Base-by-base conservation (phyloP, 2,797 vertebrate genomes). In the Tapirus indicus region DNA sequence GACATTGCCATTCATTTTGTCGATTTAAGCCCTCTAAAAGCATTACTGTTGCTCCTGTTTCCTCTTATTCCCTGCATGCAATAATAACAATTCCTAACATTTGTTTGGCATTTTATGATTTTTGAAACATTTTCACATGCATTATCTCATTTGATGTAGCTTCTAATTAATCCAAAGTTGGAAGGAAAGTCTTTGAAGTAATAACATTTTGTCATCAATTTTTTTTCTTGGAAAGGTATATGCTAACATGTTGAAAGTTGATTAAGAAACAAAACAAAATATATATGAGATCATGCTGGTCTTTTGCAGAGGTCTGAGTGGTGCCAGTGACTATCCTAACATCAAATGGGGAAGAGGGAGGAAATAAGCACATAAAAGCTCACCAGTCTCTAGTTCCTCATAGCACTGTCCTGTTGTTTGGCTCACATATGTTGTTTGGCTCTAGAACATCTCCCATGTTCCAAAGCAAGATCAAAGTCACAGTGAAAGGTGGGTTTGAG, bases 1-100 rank as follows among this genome's bases (percentile, higher is more conserved):
- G 71, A 84, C 79, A 62, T 7, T 62, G 44, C 71, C 78, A 58
- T 86, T 52, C 10, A 27, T 75, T 86, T 95, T 79, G 54, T 82
- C 32, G 85, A 41, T 52, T 80, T 95, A 94, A 96, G 44, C 23
- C n/a, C 13, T 95, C 54, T 94, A n/a, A 80, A 95, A 88, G 23
- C 23, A 84, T 93, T 56, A 72, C 16, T 47, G 2, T 41, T 92
- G 74, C 49, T 88, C 74, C 79, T 94, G 35, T 96, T 96, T 84
- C 94, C 38, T 82, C 54, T 69, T n/a, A 56, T 72, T 58, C 20
- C 4, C 27, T 92, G 27, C 20, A 94, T 64, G 41, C 18, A 54
- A 58, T 77, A 20, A 49, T 94, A 74, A 64, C 88, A 91, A 86
- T 87, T 82, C 41, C 41, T 79, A 95, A 91, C 11, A 88, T 87